Evolutionary conservation across 2,888 invertebrate species (phyloP), one percentile per base, ranked within the genome.

Genomic region (Drosophila kanekoi): DNA sequence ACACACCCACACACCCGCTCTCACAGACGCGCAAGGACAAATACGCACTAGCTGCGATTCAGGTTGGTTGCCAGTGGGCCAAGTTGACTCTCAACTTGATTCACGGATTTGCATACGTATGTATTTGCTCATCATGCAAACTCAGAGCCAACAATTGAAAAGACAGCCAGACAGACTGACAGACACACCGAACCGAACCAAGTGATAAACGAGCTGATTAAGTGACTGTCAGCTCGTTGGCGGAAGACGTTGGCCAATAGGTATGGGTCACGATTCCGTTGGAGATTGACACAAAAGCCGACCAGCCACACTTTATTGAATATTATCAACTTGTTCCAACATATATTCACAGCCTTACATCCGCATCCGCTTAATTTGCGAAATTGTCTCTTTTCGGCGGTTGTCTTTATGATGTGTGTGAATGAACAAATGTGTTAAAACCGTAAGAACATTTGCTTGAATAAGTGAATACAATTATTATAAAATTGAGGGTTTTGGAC

Each of bases 21-120:
- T 8, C 28, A 28, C 28, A 8, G 28, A 28, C 14, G 33, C 11
- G 47, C 49, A 78, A 61, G 61, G 65, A 61, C 49, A 76, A 67
- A 67, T 44, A 60, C 54, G 48, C 60, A 72, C 66, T 68, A 61
- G 59, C 65, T 47, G 49, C 41, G 44, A 45, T 43, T 67, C 35
- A 60, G 45, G 14, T 40, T 45, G 57, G 60, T 67, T 54, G 61
- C 23, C 41, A 54, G 61, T 33, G 20, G 44, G 48, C 60, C 52
- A 67, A 59, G 54, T 44, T 57, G 61, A 64, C 44, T 40, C 48
- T 44, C 45, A 45, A 52, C 41, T 52, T 60, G 49, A 61, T 63
- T 75, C 66, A 72, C 65, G 64, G 54, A 72, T 65, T 68, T 69
- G 48, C 66, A 66, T 77, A 71, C 43, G 20, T 20, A 44, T 82